A percentile compares a stretch with the other conserved stretches of the same genome.
Conservation (phyloP, 2,113 vertebrate genomes). For the Pygoscelis antarcticus region DNA sequence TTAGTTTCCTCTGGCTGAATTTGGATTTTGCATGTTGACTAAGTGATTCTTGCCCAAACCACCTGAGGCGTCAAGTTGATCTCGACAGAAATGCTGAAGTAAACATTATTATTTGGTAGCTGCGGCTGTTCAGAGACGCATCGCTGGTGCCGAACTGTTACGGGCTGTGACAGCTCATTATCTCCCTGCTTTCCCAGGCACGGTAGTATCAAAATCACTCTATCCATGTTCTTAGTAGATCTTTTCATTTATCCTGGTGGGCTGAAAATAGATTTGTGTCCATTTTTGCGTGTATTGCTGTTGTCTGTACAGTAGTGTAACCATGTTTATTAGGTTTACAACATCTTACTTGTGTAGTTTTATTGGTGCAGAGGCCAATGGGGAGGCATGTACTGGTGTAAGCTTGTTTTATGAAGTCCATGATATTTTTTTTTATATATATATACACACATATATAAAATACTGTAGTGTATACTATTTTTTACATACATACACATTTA, state of each 20-base stretch:
- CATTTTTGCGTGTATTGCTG: not conserved
- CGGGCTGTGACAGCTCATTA: conserved; percentile 48
- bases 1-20: not conserved
- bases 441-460: not conserved
- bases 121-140: not conserved
- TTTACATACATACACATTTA: not conserved
- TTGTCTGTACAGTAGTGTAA: not conserved
- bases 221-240: not conserved
- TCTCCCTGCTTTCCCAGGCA: not conserved
- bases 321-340: not conserved
- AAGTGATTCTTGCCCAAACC: conserved; percentile 4
- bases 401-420: not conserved
- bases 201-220: not conserved
- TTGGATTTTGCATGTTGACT: conserved; percentile 17
- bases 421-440: not conserved
- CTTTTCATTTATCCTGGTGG: not conserved
- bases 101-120: conserved; percentile 42
- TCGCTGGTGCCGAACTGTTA: conserved; percentile 2
- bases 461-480: not conserved
- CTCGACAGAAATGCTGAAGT: conserved; percentile 50
- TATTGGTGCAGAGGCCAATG: not conserved
- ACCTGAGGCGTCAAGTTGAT: conserved; percentile 22
- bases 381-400: not conserved
- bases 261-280: not conserved
- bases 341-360: not conserved